These are phyloP conservation scores for Onthophagus sagittarius DNA, from an alignment of 2,888 invertebrate species.

Conservation along the genomic window DNA sequence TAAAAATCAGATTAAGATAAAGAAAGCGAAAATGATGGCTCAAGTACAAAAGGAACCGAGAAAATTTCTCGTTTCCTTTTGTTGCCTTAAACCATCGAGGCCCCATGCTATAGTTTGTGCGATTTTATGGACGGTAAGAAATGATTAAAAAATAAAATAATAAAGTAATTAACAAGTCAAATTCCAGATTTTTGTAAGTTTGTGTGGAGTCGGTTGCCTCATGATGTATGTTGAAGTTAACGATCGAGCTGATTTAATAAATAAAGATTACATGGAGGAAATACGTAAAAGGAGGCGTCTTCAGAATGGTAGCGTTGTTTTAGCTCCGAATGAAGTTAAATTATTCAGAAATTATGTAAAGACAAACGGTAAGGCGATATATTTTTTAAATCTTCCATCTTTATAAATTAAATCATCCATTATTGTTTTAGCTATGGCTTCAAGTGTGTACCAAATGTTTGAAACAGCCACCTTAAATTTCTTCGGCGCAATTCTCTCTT, in stretches of 20 bases:
- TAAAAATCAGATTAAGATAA: neutral
- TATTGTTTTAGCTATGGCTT: neutral
- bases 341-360: neutral
- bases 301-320: neutral
- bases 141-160: neutral
- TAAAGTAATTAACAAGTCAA: neutral
- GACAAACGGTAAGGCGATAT: neutral
- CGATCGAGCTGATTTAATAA: neutral
- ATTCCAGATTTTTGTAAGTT: neutral
- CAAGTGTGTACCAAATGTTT: neutral
- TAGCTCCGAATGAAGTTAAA: neutral
- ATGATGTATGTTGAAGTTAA: neutral
- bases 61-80: neutral
- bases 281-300: neutral
- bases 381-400: neutral
- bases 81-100: neutral
- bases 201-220: neutral
- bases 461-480: neutral
- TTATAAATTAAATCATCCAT: neutral
- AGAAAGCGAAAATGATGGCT: neutral
- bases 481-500: neutral
- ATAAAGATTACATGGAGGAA: neutral
- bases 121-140: neutral
- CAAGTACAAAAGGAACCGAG: too few relatives aligned
- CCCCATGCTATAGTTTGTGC: neutral